phyloP scores from a whole-genome alignment of 2,113 vertebrate genomes.

The Cryptotis parvus region DNA sequence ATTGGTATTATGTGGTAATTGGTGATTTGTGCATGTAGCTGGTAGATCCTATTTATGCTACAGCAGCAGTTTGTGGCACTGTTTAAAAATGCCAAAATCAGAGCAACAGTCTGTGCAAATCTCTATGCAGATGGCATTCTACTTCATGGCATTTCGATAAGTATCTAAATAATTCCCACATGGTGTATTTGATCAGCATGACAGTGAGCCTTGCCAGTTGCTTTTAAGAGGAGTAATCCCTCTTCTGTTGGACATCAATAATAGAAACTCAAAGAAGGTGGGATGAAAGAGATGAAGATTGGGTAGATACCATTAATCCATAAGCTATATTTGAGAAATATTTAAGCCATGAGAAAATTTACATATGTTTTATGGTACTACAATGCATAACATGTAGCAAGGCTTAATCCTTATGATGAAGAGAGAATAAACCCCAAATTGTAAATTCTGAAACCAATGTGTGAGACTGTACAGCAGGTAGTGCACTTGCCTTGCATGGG shows the following conservation, averaged over 20 bases:
- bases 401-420: too few species aligned
- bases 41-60: background rate
- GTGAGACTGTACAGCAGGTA: too few species aligned
- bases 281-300: background rate
- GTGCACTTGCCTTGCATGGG: too few species aligned
- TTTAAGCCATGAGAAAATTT: too few species aligned
- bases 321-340: too few species aligned
- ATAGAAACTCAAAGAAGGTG: background rate
- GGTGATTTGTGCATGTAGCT: background rate
- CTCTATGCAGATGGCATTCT: background rate
- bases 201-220: constrained; percentile 6
- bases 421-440: too few species aligned
- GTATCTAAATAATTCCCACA: constrained; percentile 42
- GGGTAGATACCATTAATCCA: too few species aligned
- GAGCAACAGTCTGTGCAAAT: background rate
- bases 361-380: too few species aligned
- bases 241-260: constrained; percentile 15
- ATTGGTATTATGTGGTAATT: too few species aligned
- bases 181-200: constrained; percentile 32
- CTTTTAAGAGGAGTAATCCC: background rate
- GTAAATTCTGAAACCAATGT: too few species aligned
- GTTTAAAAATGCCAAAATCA: background rate
- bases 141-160: constrained; percentile 31
- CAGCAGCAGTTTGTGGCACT: background rate
- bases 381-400: too few species aligned